These are phyloP conservation scores for Phrynocephalus vlangalii DNA, from an alignment of 2,797 vertebrate species.

Conservation along the genomic window DNA sequence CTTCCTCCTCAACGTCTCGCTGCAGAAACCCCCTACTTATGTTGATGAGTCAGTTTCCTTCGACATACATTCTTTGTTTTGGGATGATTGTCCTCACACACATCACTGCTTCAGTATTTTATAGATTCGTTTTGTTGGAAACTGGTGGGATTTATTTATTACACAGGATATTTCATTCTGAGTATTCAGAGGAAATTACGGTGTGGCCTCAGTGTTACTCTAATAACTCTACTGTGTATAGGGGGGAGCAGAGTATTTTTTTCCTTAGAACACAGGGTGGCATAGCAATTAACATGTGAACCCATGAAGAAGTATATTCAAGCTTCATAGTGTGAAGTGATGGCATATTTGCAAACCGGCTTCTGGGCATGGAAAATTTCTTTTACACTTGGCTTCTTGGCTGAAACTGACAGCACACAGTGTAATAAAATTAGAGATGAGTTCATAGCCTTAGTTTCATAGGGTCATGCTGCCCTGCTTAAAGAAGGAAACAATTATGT, in stretches of 20 bases:
- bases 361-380: not conserved
- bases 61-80: conserved; percentile 1
- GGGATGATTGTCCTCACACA: not conserved
- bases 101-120: not conserved
- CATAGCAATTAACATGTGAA: not conserved
- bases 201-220: not conserved
- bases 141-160: conserved; percentile 1
- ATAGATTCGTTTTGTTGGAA: not conserved
- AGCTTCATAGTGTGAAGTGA: not conserved
- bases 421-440: conserved; percentile 31
- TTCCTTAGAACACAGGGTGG: not conserved
- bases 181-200: conserved; percentile 12
- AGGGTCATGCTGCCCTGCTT: conserved; percentile 17
- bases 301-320: not conserved
- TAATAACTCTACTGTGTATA: not conserved
- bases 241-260: too few species aligned
- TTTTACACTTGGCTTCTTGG: not conserved
- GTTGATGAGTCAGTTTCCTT: not conserved
- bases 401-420: not conserved
- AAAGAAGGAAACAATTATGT: conserved; percentile 45
- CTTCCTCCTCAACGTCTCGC: not conserved
- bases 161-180: not conserved
- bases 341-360: not conserved
- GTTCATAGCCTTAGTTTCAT: conserved; percentile 11
- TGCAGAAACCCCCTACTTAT: not conserved